Base-by-base conservation (phyloP, 2,113 vertebrate genomes). In the Silurus glanis region DNA sequence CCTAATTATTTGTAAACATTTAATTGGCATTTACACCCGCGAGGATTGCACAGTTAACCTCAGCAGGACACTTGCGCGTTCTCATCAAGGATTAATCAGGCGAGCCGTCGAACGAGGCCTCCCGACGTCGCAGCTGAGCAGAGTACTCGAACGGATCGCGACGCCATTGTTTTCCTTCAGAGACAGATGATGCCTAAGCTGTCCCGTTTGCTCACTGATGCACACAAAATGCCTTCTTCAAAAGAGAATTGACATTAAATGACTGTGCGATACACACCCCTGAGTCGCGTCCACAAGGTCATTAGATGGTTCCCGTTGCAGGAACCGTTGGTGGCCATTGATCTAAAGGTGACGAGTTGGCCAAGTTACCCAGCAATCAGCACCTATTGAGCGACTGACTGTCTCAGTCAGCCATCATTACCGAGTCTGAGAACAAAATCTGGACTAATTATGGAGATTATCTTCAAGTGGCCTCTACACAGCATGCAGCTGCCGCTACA, bases 1-100 rank as follows among this genome's bases (percentile, higher is more conserved):
- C 86, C 87, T 87, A 87, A 90, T 86, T 89, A 87, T 89, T 89
- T 89, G 89, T 89, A 89, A 90, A 86, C 83, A 86, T 87, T 89
- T 89, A 89, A 87, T 89, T 89, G 87, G 85, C 88, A 89, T 90
- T 89, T 88, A 85, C 85, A 83, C 88, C 84, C 67, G 4, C 56
- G n/a, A 86, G 85, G 59, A 83, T 85, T 86, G 89, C 86, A 86
- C 87, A 87, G 71, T 88, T 90, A 84, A 88, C 89, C 89, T 80
- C 89, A 90, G 89, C 89, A 90, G 87, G 89, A 90, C 87, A 84
- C 84, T 82, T 61, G 84, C 78, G 66, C 80, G 81, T 85, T 85
- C 84, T 88, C 86, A 89, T 89, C 89, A 90, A 88, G 84, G 81
- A 88, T 88, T 90, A 88, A 88, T 88, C 89, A 90, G 83, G 86